A percentile compares a stretch with the other conserved stretches of the same genome.
phyloP scores from a whole-genome alignment of 1,140 invertebrate genomes.

The Battus philenor region DNA sequence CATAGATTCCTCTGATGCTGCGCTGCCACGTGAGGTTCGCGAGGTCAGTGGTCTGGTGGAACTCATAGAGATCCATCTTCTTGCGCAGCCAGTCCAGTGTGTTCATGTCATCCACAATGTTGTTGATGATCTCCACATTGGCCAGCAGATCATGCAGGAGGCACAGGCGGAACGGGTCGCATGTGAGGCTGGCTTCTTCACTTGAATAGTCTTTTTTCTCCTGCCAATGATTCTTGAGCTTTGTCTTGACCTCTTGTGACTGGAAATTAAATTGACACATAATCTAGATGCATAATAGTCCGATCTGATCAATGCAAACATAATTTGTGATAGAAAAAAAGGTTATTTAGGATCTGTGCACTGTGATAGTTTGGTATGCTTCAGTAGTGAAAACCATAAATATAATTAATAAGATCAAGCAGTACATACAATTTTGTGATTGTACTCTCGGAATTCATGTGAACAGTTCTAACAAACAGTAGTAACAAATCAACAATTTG shows the following conservation, averaged over 20 bases:
- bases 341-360: too few relatives aligned
- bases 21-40: slow-evolving; percentile 75
- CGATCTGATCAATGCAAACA: too few relatives aligned
- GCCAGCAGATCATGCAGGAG: slow-evolving; percentile 78
- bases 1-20: slow-evolving; percentile 74
- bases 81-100: slow-evolving; percentile 80
- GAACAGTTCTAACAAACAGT: too few relatives aligned
- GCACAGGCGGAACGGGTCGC: slow-evolving; percentile 72
- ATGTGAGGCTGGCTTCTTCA: slow-evolving; percentile 47
- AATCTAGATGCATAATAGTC: too few relatives aligned
- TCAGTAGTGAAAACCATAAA: too few relatives aligned
- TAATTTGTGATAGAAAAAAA: too few relatives aligned
- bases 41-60: slow-evolving; percentile 82
- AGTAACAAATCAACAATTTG: too few relatives aligned
- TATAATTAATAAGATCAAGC: too few relatives aligned
- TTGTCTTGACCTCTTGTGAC: slow-evolving; percentile 54
- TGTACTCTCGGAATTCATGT: too few relatives aligned
- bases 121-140: slow-evolving; percentile 73
- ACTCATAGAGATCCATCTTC: slow-evolving; percentile 84
- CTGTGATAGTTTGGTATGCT: too few relatives aligned
- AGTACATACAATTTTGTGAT: too few relatives aligned
- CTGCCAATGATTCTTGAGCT: slow-evolving; percentile 45
- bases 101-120: slow-evolving; percentile 79
- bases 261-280: too few relatives aligned
- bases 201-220: slow-evolving; percentile 41